Evolutionary conservation across 1,140 invertebrate genomes (phyloP).

Genomic region (Zaprionus gabonicus): DNA sequence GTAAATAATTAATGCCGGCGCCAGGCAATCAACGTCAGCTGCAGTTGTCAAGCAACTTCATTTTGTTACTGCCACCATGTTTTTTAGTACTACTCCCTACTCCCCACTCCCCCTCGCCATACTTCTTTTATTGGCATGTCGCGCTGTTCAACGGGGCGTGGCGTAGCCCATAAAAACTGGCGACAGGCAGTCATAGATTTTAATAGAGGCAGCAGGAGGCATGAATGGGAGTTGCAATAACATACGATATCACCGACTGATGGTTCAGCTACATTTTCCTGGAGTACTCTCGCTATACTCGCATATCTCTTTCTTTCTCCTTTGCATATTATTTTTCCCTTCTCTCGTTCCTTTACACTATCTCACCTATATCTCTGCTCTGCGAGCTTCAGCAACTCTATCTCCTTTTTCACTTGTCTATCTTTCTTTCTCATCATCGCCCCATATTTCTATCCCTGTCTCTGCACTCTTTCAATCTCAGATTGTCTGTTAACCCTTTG

Average conservation of each 20-base stretch:
- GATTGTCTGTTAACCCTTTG: constrained; percentile 20
- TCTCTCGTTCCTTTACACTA: constrained; percentile 38
- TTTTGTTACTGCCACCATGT: constrained; percentile 42
- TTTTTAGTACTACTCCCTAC: constrained; percentile 3
- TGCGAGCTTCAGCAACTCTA: neutral
- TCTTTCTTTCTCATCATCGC: no score
- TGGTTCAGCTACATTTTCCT: constrained; percentile 68
- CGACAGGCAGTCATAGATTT: constrained; percentile 69
- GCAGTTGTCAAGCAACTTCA: constrained; percentile 75
- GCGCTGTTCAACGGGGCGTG: constrained; percentile 47
- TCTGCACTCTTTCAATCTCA: neutral
- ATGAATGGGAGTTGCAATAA: neutral
- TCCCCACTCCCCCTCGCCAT: neutral
- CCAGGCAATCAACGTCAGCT: constrained; percentile 75
- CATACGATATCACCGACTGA: constrained; percentile 33
- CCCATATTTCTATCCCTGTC: no score
- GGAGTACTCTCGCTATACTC: neutral
- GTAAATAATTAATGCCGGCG: constrained; percentile 75
- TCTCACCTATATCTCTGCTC: neutral
- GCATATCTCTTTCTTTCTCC: constrained; percentile 6
- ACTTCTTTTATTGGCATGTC: neutral
- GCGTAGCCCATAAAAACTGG: constrained; percentile 59
- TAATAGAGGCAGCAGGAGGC: neutral
- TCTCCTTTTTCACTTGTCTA: neutral
- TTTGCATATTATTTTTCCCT: neutral